Evolutionary conservation across 2,797 vertebrate species (phyloP), one percentile per base, ranked within the genome.

Genomic region (Sebastes minor): DNA sequence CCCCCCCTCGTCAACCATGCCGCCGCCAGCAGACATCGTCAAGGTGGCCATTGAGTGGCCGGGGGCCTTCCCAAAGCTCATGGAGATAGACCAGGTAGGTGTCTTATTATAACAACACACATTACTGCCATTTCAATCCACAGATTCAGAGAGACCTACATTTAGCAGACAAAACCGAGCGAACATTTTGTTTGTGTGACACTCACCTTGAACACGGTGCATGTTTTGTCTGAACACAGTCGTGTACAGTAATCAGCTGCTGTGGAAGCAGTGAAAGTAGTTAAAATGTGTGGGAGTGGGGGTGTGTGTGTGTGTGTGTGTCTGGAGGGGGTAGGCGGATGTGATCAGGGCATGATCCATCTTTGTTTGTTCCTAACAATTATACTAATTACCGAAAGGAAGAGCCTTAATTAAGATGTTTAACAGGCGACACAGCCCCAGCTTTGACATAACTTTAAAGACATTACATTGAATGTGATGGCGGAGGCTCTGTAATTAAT

Each of bases 1-100:
- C 60, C 73, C 75, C 25, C 71, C 55, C 55, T 69, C 42, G 46
- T 83, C 87, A 90, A 88, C 94, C 91, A 99, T 99, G 98, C 99
- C 98, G 8, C 99, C 97, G 0, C 98, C 98, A 1, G 96, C 97
- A 57, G 98, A 99, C 92, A 97, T 97, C 79, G 97, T 99, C 89
- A 99, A 99, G 95, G 99, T 99, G 95, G 99, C 99, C 87, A 99
- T 99, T 25, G 97, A 99, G 89, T 99, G 98, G 97, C 98, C 98
- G 0, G 97, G 97, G 69, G 97, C 97, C 80, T 99, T 96, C 92
- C 98, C 99, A 72, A 98, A 97, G 64, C 97, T 99, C 87, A 99
- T 99, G 97, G 98, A 99, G 94, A 99, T 99, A 76, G 98, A 99
- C 92, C 99, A 99, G 96, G 99, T 99, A 87, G 92, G 96, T 94